Conservation (phyloP, 2,888 invertebrate species). For the Masnerella sp. region DNA sequence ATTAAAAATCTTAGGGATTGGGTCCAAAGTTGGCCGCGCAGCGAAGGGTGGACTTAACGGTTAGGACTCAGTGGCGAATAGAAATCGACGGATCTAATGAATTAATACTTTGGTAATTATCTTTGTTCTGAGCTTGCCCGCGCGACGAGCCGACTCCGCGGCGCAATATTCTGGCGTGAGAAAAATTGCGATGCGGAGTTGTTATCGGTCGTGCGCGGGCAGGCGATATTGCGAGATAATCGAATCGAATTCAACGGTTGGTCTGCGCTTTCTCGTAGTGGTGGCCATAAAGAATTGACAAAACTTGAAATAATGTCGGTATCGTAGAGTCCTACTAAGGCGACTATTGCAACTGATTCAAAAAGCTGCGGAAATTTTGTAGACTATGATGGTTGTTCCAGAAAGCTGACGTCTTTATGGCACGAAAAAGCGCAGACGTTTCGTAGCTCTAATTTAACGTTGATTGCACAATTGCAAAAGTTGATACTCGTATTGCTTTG, state of each 20-base stretch:
- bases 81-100: conserved; percentile 13
- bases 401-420: conserved; percentile 26
- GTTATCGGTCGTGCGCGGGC: background rate
- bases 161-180: conserved; percentile 21
- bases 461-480: conserved; percentile 48
- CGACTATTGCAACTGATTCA: too few relatives aligned
- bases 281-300: conserved; percentile 22
- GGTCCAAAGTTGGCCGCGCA: conserved; percentile 13
- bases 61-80: conserved; percentile 29
- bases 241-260: background rate
- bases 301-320: conserved; percentile 14
- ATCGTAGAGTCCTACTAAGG: too few relatives aligned
- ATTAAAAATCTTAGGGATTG: conserved; percentile 35
- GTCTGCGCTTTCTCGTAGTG: conserved; percentile 35
- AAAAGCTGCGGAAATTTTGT: conserved; percentile 1
- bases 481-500: conserved; percentile 37
- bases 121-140: conserved; percentile 3
- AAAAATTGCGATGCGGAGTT: conserved; percentile 14
- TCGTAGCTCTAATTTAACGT: conserved; percentile 17
- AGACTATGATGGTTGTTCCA: background rate
- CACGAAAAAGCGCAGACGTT: conserved; percentile 36
- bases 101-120: conserved; percentile 7
- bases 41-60: conserved; percentile 29
- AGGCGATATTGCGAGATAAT: conserved; percentile 14
- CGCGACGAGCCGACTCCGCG: conserved; percentile 15